phyloP scores from a whole-genome alignment of 2,888 invertebrate species.

The Pseudococcus longispinus region DNA sequence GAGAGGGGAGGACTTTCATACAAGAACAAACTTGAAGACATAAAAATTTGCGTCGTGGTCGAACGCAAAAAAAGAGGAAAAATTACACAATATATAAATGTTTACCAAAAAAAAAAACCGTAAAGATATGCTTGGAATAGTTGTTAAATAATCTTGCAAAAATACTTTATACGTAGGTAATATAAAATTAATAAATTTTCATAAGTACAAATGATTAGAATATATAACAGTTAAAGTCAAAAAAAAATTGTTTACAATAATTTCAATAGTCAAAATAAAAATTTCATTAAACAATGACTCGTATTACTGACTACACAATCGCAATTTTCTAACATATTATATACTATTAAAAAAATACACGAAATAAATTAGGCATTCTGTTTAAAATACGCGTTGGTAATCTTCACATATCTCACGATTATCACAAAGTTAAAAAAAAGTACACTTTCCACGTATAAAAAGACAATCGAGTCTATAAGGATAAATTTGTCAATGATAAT shows the following conservation, averaged over 20 bases:
- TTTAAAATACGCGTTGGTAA: neutral
- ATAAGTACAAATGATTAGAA: neutral
- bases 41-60: neutral
- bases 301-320: slow-evolving; percentile 15
- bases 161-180: neutral
- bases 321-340: neutral
- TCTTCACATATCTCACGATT: neutral
- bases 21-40: neutral
- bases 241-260: neutral
- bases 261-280: slow-evolving; percentile 12
- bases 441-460: neutral
- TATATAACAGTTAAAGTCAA: neutral
- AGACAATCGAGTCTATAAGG: neutral
- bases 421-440: neutral
- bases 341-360: neutral
- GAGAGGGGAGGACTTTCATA: neutral
- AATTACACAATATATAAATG: neutral
- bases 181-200: slow-evolving; percentile 13
- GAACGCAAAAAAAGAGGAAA: neutral
- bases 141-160: neutral
- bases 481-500: neutral
- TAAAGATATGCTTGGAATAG: slow-evolving; percentile 37
- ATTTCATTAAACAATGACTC: neutral
- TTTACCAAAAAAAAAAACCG: neutral
- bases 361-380: neutral